Base-by-base conservation (phyloP, 2,888 invertebrate genomes). In the Papilio protenor region DNA sequence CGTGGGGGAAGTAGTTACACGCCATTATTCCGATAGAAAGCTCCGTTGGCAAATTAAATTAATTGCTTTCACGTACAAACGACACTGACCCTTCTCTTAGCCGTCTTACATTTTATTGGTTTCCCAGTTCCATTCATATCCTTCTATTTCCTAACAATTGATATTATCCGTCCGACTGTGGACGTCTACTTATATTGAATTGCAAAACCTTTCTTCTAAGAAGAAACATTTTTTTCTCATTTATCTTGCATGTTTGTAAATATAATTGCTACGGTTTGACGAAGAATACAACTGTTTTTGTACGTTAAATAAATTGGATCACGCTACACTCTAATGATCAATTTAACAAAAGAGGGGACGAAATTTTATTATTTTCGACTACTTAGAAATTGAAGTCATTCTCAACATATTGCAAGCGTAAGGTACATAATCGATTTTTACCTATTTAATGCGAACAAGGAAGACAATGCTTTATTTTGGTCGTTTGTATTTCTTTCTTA, bases 51-150 rank as follows among this genome's bases (percentile, higher is more conserved):
- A 33, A 72, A 76, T 72, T 61, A 72, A 76, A 72, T 76, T 76
- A 76, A 76, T 76, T 76, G 70, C 76, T 71, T 76, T 76, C 76
- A 64, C 71, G 61, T 76, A 69, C 75, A 75, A 75, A 64, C 69
- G 69, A 55, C 66, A 55, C 61, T 61, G 69, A 40, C 55, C 69
- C 55, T 66, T 55, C 40, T 75, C 52, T 66, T 55, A 40, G 45
- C 11, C 4, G 75, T 40, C 55, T 66, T 45, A 75, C 40, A 57
- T 75, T 75, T 23, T 69, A 75, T 75, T 69, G 75, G 40, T 66
- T 66, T 52, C 49, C 14, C 23, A 23, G 16, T 49, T 64, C 45
- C 33, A 23, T 64, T 64, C 33, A 64, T 18, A 40, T 33, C 64
- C 33, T 64, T 64, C 40, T 64, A 33, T 33, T 64, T n/a, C 45